These are phyloP conservation scores for Eulacestoma nigropectus DNA, from an alignment of 2,113 vertebrate species.

Conservation along the genomic window DNA sequence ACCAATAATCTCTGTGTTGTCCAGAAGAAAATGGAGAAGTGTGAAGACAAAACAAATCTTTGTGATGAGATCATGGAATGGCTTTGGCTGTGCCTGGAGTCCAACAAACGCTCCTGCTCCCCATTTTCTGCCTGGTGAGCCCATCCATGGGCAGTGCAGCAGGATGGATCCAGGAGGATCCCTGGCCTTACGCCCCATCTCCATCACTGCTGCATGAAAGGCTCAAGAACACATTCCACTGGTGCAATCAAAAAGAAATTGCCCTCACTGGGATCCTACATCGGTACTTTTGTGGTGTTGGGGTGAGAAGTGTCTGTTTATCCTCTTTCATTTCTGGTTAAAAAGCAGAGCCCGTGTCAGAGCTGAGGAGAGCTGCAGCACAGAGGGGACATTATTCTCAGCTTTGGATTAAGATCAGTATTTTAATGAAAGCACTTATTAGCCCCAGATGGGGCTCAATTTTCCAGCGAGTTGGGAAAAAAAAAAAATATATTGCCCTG, in stretches of 20 bases:
- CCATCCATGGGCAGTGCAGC: not conserved
- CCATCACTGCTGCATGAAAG: not conserved
- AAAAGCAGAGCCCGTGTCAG: constrained; percentile 64
- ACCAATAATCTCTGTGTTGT: not conserved
- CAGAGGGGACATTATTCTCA: constrained; percentile 71
- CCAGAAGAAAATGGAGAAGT: not conserved
- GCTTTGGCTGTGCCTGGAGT: not conserved
- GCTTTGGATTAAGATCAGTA: constrained; percentile 61
- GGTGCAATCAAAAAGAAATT: not conserved
- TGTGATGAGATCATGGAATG: not conserved
- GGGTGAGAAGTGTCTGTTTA: constrained; percentile 54
- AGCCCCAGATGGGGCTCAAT: constrained; percentile 71
- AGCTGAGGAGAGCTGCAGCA: constrained; percentile 40
- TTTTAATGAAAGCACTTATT: constrained; percentile 73
- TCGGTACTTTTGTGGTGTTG: not conserved
- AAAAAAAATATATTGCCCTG: constrained; percentile 58
- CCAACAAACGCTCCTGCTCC: not conserved
- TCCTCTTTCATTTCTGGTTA: constrained; percentile 61
- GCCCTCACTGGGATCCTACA: not conserved
- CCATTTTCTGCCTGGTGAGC: not conserved
- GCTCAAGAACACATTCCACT: not conserved
- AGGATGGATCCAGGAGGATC: not conserved
- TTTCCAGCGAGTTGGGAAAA: constrained; percentile 65
- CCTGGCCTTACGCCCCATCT: not conserved
- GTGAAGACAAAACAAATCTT: not conserved